Percentiles rank a stretch among this genome's conserved stretches.
Evolutionary conservation across 2,113 vertebrate genomes (phyloP).

Genomic region (Callocephalon fimbriatum): DNA sequence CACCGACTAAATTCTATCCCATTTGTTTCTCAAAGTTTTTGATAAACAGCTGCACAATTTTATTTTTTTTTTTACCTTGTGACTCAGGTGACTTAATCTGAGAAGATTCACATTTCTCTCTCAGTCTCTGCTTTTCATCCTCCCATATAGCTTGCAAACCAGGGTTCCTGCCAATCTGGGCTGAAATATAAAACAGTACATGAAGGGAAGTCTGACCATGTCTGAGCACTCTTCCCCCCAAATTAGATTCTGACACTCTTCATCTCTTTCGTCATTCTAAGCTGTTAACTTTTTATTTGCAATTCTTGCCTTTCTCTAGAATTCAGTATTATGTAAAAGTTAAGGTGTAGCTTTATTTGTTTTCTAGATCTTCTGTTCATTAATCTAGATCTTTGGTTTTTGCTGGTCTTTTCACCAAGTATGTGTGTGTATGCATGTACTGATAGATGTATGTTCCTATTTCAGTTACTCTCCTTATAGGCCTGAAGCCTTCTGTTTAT

Average conservation of each 20-base stretch:
- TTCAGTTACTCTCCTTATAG: neutral
- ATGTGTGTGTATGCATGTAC: accelerated
- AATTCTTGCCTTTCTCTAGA: neutral
- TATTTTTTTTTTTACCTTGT: constrained; percentile 82
- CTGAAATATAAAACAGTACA: constrained; percentile 76
- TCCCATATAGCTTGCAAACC: constrained; percentile 98
- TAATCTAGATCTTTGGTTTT: neutral
- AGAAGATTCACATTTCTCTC: constrained; percentile 87
- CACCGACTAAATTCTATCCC: neutral
- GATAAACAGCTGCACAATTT: neutral
- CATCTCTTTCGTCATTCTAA: neutral
- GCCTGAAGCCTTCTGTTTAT: neutral
- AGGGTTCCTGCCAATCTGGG: constrained; percentile 93
- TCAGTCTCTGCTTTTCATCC: constrained; percentile 93
- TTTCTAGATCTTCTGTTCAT: neutral
- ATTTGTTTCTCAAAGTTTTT: neutral
- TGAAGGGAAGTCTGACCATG: constrained; percentile 8
- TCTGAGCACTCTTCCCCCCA: neutral
- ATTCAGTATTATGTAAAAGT: neutral
- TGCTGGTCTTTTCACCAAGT: neutral
- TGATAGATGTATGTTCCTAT: neutral
- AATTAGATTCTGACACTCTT: neutral
- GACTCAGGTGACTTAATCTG: constrained; percentile 88
- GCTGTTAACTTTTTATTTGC: neutral
- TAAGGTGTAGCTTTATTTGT: neutral